These are phyloP conservation scores for Rattus norvegicus DNA, from an alignment of 2,113 vertebrate genomes.

Conservation along the genomic window GRCr8 NC_086019.1:21070001-21070500, in stretches of 20 bases:
- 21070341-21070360: neutral
- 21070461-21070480: neutral
- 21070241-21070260: neutral
- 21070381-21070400: neutral
- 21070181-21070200: neutral
- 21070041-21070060: constrained; percentile 4
- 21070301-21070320: neutral
- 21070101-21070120: neutral
- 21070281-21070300: neutral
- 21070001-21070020: neutral
- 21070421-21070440: neutral
- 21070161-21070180: neutral
- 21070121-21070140: neutral
- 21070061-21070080: neutral
- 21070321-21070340: neutral
- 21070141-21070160: neutral
- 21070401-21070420: neutral
- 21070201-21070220: constrained; percentile 1
- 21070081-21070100: neutral
- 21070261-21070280: neutral
- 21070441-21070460: neutral
- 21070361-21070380: neutral
- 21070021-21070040: constrained; percentile 41
- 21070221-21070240: neutral
- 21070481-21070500: neutral